Evolutionary conservation across 2,888 invertebrate species (phyloP).

Genomic region (Lasioglossum leucozonium): DNA sequence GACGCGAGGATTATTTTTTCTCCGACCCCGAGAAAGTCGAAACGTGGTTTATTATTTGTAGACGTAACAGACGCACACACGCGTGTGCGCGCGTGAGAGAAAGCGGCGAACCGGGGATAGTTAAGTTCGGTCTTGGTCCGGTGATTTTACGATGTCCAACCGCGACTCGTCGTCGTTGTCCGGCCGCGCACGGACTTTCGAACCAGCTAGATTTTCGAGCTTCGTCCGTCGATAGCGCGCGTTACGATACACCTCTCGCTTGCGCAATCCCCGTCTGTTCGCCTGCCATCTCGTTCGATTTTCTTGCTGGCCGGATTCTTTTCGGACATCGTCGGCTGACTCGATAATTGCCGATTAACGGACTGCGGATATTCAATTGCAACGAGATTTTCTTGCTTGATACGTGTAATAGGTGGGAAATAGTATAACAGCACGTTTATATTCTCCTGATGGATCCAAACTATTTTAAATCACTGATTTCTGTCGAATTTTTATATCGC

Average conservation of each 20-base stretch:
- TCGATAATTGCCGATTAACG: too few relatives aligned
- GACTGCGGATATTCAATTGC: too few relatives aligned
- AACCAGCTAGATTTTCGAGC: constrained; percentile 50
- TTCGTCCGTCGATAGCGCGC: constrained; percentile 26
- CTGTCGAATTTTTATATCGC: too few relatives aligned
- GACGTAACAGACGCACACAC: constrained; percentile 52
- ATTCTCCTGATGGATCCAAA: too few relatives aligned
- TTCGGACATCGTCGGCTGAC: too few relatives aligned
- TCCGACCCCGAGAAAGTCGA: constrained; percentile 61
- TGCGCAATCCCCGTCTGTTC: constrained; percentile 25
- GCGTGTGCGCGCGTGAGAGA: constrained; percentile 51
- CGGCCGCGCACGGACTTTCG: constrained; percentile 55
- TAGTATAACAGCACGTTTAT: too few relatives aligned
- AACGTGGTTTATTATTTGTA: constrained; percentile 61
- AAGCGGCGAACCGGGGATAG: constrained; percentile 59
- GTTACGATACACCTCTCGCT: constrained; percentile 28
- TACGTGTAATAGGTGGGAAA: too few relatives aligned
- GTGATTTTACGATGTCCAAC: constrained; percentile 55
- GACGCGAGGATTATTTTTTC: neutral
- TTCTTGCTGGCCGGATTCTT: neutral
- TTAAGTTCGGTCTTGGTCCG: constrained; percentile 59
- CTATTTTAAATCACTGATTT: too few relatives aligned
- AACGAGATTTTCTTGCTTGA: too few relatives aligned
- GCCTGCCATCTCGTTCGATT: too few relatives aligned
- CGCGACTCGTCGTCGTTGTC: constrained; percentile 15